Base-by-base conservation (phyloP, 2,113 vertebrate species). In the Antechinus flavipes region DNA sequence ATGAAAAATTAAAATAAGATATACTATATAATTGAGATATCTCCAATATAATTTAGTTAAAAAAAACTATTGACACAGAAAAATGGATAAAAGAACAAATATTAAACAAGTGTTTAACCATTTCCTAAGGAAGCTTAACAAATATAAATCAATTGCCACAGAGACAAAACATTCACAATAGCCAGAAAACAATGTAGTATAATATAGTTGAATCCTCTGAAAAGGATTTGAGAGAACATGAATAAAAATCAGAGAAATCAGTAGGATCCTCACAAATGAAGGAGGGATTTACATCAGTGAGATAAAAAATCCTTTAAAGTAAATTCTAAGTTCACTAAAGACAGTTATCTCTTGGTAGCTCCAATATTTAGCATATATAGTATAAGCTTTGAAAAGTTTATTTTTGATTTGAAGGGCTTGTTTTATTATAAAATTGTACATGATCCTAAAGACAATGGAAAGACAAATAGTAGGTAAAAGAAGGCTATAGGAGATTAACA, bases 401-500 rank as follows among this genome's bases (percentile, higher is more conserved):
- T 91, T 54, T 50, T 90, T 76, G 30, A 93, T 54, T 23, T 94
- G 22, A 90, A 95, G 50, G 16, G 53, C 50, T 54, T 95, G 6
- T 89, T 93, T 6, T 93, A 95, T 94, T 93, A 52, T 94, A 95
- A 97, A 76, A 50, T 49, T 30, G 27, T 30, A 61, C 58, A 61
- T 30, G 58, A 61, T 30, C 26, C 58, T 61, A 30, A 61, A 61
- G 9, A 10, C 58, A 61, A 61, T 12, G 10, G 58, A 61, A 95
- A 93, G 24, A 92, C 90, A 91, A 30, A 1, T 94, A 54, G 92
- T 19, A 84, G 24, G 14, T 90, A 2, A 54, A 95, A 50, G 23
- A 93, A 96, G 90, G 23, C 27, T 92, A 91, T 89, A 90, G 47
- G 89, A 93, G 89, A 58, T 76, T 35, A 53, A 42, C 95, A 93